Conservation (phyloP, 2,888 invertebrate genomes). For the Capitulum mitella region DNA sequence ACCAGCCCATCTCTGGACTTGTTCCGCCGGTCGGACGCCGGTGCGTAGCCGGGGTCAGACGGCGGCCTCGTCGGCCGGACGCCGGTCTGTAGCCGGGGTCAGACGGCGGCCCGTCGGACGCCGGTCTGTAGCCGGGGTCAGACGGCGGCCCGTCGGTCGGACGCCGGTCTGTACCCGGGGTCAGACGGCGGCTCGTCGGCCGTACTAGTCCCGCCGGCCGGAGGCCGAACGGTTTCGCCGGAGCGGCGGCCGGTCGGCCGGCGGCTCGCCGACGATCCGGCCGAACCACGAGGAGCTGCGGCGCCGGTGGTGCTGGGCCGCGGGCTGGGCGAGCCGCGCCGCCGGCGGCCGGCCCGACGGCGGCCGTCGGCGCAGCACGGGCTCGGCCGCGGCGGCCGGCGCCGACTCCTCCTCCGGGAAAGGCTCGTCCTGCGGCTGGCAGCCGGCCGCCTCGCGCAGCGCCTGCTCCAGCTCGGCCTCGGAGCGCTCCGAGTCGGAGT, state of each 20-base stretch:
- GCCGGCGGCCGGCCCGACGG: not conserved
- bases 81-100: too few relatives aligned
- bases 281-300: constrained; percentile 13
- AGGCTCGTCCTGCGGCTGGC: not conserved
- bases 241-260: not conserved
- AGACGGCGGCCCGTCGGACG: too few relatives aligned
- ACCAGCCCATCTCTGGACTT: too few relatives aligned
- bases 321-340: not conserved
- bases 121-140: too few relatives aligned
- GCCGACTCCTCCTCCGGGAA: constrained; percentile 10
- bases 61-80: too few relatives aligned
- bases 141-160: too few relatives aligned
- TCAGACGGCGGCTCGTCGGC: not conserved
- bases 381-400: not conserved
- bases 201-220: not conserved
- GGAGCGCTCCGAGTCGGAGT: not conserved
- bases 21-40: too few relatives aligned
- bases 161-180: too few relatives aligned
- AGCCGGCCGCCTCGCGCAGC: not conserved
- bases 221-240: not conserved
- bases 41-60: too few relatives aligned
- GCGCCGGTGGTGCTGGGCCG: not conserved
- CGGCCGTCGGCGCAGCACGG: not conserved
- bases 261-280: not conserved
- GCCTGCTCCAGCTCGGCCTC: constrained; percentile 8